Evolutionary conservation across 2,888 invertebrate genomes (phyloP), one percentile per base, ranked within the genome.

Genomic region (Acanthosepion lycidas): DNA sequence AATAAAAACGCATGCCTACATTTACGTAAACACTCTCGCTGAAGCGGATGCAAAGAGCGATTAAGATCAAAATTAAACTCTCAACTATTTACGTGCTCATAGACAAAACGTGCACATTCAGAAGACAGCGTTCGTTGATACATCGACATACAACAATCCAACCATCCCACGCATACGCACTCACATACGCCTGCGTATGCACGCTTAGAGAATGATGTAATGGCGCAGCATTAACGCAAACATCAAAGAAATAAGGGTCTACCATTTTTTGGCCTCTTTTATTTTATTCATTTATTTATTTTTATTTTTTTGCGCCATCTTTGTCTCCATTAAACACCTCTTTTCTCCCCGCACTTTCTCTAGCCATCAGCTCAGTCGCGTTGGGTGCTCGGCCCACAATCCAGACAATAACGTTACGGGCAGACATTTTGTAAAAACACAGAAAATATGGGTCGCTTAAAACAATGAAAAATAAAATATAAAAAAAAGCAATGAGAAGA

Each of bases 261-360:
- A 78, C 78, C 78, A 78, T 78, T n/a, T n/a, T n/a, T 78, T 9
- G n/a, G 12, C 18, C n/a, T 15, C 12, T 78, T 15, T 78, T 64
- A 8, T 64, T 26, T 64, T 26, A 42, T 42, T 15, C 4, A 33
- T 15, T 78, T 64, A 8, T 64, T 26, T 64, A 26, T 26, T 26
- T 23, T 64, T 28, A 5, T 33, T 12, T 78, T 78, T 78, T 78
- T 78, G n/a, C n/a, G 78, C 78, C 78, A 78, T 78, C 78, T 78
- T 78, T 78, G 78, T 78, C 78, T 78, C 78, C 78, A 78, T 78
- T n/a, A 78, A 78, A 78, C 78, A 78, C 78, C 78, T 78, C 78
- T 78, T 18, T 78, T n/a, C n/a, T n/a, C n/a, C 78, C 78, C 6
- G 59, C 59, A 59, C 26, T 78, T n/a, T 78, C n/a, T 28, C 78